Evolutionary conservation across 2,888 invertebrate species (phyloP), one percentile per base, ranked within the genome.

Genomic region (Andrena dorsata): DNA sequence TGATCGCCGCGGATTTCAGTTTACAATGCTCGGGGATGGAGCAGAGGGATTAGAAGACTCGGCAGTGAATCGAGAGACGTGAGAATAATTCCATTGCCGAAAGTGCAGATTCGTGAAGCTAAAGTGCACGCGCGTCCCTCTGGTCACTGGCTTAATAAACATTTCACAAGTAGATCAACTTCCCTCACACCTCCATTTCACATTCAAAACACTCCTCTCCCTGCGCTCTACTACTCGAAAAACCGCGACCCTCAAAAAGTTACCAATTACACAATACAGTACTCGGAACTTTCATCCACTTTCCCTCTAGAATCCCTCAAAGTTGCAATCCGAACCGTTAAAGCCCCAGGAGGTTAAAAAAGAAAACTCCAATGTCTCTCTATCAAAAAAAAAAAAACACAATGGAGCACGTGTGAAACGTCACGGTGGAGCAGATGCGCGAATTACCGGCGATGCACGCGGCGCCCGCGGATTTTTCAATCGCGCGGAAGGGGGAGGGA

Each of bases 401-500:
- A 16, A 20, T 1, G 53, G 10, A 53, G 23, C 53, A 23, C 8
- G 23, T 53, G 56, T 23, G 26, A 56, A 56, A 13, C 23, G 56
- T 53, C 53, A 26, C 56, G 26, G 23, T 10, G 26, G 10, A 23
- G 23, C 56, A 23, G 72, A 60, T 63, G 58, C 70, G 82, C 76
- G 80, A 79, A 85, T 86, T 80, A 81, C 71, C 30, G 16, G 73
- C 68, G 65, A 71, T 47, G 56, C 76, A 32, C 51, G 49, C 28
- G 35, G 30, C 30, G 35, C n/a, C 28, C 56, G 68, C 78, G 65
- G 74, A 83, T 81, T 86, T 76, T 82, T 77, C 83, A 80, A 86
- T 86, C 76, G 56, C 10, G 4, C 20, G 56, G 23, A 56, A 56
- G 26, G 13, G 56, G 23, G 2, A 10, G 23, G 56, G 56, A 8